Evolutionary conservation across 2,113 vertebrate genomes (phyloP).

Genomic region (Spea multiplicata): DNA sequence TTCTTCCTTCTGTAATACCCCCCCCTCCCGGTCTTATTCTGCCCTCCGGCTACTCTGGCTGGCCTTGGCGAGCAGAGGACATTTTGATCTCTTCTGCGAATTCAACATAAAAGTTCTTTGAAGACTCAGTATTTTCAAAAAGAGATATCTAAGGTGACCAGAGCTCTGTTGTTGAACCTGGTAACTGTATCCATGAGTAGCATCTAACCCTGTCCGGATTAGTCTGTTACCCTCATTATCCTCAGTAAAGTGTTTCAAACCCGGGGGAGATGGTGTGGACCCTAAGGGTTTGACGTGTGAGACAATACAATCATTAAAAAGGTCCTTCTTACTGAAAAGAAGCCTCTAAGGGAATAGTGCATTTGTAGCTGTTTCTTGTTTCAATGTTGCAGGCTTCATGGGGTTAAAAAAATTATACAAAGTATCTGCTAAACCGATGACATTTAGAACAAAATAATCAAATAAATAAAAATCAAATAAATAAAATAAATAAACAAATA

Average conservation of each 20-base stretch:
- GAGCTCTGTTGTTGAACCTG: neutral
- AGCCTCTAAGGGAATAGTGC: too few species aligned
- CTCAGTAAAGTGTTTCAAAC: neutral
- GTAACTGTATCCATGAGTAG: neutral
- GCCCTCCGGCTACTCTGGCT: neutral
- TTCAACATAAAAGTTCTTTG: constrained; percentile 38
- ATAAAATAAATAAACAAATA: too few species aligned
- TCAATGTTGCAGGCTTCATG: too few species aligned
- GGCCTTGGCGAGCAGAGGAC: neutral
- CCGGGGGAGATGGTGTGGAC: too few species aligned
- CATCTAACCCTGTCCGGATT: neutral
- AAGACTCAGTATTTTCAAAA: constrained; percentile 22
- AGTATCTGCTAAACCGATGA: too few species aligned
- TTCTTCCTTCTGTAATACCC: neutral
- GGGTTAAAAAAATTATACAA: too few species aligned
- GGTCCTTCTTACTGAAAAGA: too few species aligned
- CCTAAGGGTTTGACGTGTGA: too few species aligned
- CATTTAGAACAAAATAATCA: too few species aligned
- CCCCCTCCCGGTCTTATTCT: neutral
- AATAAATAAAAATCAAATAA: too few species aligned
- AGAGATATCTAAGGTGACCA: constrained; percentile 31
- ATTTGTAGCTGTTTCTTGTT: too few species aligned
- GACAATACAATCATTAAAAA: too few species aligned
- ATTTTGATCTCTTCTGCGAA: constrained; percentile 9
- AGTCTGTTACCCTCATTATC: neutral